Evolutionary conservation across 2,113 vertebrate genomes (phyloP), one percentile per base, ranked within the genome.

Genomic region (Limnothrissa miodon): DNA sequence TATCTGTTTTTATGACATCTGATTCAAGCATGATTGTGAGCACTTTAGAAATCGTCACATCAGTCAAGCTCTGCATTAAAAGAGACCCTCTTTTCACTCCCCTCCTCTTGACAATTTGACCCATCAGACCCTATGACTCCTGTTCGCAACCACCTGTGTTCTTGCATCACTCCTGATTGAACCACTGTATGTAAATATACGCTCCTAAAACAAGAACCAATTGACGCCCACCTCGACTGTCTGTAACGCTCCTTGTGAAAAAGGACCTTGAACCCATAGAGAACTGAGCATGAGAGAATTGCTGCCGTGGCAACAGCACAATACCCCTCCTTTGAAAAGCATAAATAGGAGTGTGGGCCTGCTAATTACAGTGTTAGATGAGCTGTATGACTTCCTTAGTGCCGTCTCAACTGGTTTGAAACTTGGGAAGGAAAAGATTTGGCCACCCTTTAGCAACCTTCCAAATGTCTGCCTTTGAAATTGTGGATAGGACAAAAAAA

Each of bases 231-330:
- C 66, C 66, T 74, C 66, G 36, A 33, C 29, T 74, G 13, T 2
- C 29, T 36, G 10, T 5, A 13, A 66, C 7, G 7, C 1, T 66
- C 59, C 25, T 33, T 9, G 1, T 33, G 59, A 74, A 11, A 33
- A 36, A 13, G 66, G 29, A 74, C 11, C 33, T 17, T 74, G 36
- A 39, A 66, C 59, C n/a, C 36, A 74, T 13, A 74, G 29, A 74
- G 51, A 56, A 48, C 11, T 15, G 9, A 48, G 13, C 46, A 17
- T 39, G 10, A 74, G 15, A 74, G 66, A 15, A 36, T 74, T 74
- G 19, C 66, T 74, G 66, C 33, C 29, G 29, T 74, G 66, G 66
- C 66, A 74, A 36, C 66, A 74, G 66, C 66, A 74, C 66, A 74
- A 74, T 36, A 29, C 1, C 66, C 4, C 66, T 36, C 66, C 66